phyloP scores from a whole-genome alignment of 2,113 vertebrate genomes.

The Phoxinus phoxinus region DNA sequence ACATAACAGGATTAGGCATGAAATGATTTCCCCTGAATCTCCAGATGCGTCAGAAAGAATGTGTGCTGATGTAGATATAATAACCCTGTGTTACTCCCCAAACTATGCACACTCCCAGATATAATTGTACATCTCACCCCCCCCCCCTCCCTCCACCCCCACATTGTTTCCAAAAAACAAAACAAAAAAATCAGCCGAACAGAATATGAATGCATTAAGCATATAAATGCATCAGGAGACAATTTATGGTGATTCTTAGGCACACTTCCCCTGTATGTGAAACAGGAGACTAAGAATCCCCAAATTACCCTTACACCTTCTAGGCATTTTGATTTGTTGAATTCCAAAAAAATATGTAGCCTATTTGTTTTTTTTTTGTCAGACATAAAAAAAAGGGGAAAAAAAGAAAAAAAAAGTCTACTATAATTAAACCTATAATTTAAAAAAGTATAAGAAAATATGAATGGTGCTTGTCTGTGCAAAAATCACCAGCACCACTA shows the following conservation, averaged over 20 bases:
- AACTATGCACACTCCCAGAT: background rate
- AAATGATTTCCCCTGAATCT: background rate
- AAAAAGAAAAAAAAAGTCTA: no score
- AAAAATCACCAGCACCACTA: no score
- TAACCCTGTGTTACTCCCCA: background rate
- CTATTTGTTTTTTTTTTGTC: no score
- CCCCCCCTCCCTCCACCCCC: no score
- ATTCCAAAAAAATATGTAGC: background rate
- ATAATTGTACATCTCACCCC: background rate
- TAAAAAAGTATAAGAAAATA: no score
- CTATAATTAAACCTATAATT: no score
- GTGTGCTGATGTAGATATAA: background rate
- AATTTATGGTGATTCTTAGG: conserved; percentile 25
- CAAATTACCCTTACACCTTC: background rate
- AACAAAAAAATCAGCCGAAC: background rate
- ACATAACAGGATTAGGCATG: background rate
- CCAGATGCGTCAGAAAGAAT: background rate
- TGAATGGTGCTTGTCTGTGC: no score
- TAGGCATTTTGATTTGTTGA: background rate
- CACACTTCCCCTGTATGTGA: conserved; percentile 11
- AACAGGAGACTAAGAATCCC: background rate
- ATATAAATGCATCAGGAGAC: background rate
- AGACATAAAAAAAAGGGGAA: no score
- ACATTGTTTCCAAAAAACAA: no score
- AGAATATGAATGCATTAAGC: background rate